These are phyloP conservation scores for Rhabdophis nuchalis DNA, from an alignment of 2,797 vertebrate species.

Conservation along the genomic window DNA sequence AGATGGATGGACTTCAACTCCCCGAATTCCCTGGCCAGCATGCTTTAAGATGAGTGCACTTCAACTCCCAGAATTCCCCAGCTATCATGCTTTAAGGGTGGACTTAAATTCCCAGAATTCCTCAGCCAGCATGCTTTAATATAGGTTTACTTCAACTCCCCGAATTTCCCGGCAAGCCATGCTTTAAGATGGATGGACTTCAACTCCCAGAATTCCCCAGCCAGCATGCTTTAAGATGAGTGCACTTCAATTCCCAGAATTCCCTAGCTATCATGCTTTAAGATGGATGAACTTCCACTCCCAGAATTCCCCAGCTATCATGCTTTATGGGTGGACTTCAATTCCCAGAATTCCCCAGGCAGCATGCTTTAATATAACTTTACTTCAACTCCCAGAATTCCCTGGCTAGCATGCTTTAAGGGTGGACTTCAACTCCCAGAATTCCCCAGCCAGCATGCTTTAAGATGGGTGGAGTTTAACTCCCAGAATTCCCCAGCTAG, in stretches of 20 bases:
- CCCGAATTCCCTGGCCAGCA: neutral
- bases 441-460: no score
- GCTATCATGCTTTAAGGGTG: neutral
- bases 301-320: no score
- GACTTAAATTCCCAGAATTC: neutral
- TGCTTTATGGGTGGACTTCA: neutral
- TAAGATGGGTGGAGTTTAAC: no score
- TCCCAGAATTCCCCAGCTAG: no score
- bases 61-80: neutral
- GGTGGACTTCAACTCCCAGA: no score
- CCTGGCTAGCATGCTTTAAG: no score
- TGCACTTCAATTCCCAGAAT: neutral
- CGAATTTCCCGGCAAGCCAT: neutral
- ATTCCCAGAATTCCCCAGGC: no score
- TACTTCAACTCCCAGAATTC: no score
- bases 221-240: neutral
- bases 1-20: fast-evolving
- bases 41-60: neutral
- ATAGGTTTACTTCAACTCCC: neutral
- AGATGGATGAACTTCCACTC: neutral
- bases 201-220: neutral
- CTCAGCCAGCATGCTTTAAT: neutral
- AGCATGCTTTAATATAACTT: no score
- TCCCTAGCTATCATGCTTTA: neutral
- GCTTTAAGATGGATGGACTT: fast-evolving